phyloP scores from a whole-genome alignment of 2,113 vertebrate species.

The Prietella phreatophila region DNA sequence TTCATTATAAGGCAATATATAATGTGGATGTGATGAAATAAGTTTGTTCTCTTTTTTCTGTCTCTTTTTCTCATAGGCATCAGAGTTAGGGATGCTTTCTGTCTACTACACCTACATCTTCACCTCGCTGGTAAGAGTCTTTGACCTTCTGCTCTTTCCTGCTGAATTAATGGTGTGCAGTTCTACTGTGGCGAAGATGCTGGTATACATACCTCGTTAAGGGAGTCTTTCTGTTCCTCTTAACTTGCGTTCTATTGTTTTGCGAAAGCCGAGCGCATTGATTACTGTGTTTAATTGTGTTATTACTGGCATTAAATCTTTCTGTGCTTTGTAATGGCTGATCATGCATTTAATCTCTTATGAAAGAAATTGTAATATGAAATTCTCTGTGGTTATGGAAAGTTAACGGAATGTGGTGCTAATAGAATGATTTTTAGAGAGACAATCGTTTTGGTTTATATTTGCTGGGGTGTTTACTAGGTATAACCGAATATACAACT shows the following conservation, averaged over 20 bases:
- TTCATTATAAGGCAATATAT: slow-evolving; percentile 6
- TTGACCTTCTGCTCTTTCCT: slow-evolving; percentile 56
- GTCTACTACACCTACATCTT: slow-evolving; percentile 99
- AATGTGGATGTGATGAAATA: not conserved
- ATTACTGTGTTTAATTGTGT: not conserved
- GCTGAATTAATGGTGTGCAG: slow-evolving; percentile 65
- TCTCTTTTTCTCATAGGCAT: slow-evolving; percentile 76
- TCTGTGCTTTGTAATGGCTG: not conserved
- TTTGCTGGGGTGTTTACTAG: not conserved
- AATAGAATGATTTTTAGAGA: not conserved
- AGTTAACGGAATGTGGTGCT: not conserved
- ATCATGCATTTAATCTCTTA: not conserved
- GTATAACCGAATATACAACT: not conserved
- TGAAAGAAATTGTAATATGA: not conserved
- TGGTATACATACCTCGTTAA: slow-evolving; percentile 30
- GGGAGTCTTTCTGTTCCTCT: not conserved
- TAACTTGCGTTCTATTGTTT: not conserved
- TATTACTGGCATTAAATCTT: not conserved
- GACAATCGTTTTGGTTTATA: slow-evolving; percentile 12
- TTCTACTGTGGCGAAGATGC: slow-evolving; percentile 63
- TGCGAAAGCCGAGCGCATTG: not conserved
- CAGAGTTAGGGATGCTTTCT: slow-evolving; percentile 95
- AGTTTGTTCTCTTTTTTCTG: slow-evolving; percentile 20
- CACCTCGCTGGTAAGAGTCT: slow-evolving; percentile 92
- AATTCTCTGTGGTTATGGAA: not conserved